These are phyloP conservation scores for Synergus itoensis DNA, from an alignment of 2,888 invertebrate species.

Conservation along the genomic window DNA sequence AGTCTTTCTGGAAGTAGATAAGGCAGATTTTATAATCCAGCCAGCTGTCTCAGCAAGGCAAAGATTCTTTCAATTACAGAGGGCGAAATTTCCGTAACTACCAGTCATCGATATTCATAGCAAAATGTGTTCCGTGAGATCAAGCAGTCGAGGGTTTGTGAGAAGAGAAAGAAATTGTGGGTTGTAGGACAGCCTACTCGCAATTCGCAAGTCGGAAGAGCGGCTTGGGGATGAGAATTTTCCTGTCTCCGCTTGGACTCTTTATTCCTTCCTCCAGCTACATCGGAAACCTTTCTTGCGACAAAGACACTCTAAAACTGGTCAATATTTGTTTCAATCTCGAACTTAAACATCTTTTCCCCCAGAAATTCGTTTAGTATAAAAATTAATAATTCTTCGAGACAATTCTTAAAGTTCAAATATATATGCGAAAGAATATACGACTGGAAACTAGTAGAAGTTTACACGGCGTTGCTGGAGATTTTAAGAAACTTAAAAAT, in stretches of 20 bases:
- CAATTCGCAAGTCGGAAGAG: slow-evolving; percentile 35
- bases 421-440: no score
- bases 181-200: slow-evolving; percentile 42
- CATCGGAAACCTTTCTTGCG: not conserved
- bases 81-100: slow-evolving; percentile 44
- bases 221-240: slow-evolving; percentile 45
- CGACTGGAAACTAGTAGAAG: no score
- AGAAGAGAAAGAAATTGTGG: slow-evolving; percentile 7
- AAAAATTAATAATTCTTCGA: not conserved
- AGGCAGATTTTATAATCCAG: slow-evolving; percentile 21
- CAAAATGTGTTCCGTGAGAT: slow-evolving; percentile 68
- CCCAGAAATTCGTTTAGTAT: not conserved
- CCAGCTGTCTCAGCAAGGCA: slow-evolving; percentile 32
- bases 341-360: slow-evolving; percentile 4
- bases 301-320: slow-evolving; percentile 16
- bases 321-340: slow-evolving; percentile 35
- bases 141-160: not conserved
- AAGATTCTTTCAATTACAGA: slow-evolving; percentile 39
- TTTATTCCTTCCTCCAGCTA: slow-evolving; percentile 44
- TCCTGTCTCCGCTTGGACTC: slow-evolving; percentile 42
- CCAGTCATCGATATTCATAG: slow-evolving; percentile 71
- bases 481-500: no score
- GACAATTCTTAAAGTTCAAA: not conserved
- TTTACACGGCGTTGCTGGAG: no score
- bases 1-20: not conserved